These are phyloP conservation scores for Morphnarchus princeps DNA, from an alignment of 2,113 vertebrate species.

Conservation along the genomic window DNA sequence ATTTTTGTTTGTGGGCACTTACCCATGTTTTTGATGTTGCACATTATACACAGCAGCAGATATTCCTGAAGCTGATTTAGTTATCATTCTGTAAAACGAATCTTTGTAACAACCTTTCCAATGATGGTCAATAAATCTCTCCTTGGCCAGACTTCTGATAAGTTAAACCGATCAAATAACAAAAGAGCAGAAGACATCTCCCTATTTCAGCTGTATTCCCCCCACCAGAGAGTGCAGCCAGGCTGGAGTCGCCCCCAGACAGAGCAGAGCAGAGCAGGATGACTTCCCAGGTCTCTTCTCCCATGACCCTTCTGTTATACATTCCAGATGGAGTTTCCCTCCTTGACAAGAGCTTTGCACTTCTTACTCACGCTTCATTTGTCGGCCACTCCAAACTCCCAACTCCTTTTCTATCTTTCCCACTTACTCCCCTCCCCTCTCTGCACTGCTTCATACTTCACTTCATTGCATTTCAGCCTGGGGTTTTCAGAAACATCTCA, in stretches of 20 bases:
- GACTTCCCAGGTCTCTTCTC: rapidly evolving
- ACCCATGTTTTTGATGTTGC: not conserved
- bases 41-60: not conserved
- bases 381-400: not conserved
- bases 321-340: not conserved
- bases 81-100: not conserved
- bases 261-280: not conserved
- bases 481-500: not conserved
- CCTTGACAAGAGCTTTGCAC: not conserved
- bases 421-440: not conserved
- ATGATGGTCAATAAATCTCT: not conserved
- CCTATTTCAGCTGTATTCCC: rapidly evolving
- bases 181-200: not conserved
- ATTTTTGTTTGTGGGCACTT: not conserved
- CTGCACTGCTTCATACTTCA: not conserved
- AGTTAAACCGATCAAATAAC: rapidly evolving
- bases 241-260: not conserved
- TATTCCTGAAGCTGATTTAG: not conserved
- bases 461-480: not conserved
- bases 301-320: rapidly evolving
- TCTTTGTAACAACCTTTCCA: not conserved
- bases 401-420: not conserved
- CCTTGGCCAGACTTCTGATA: too few relatives aligned
- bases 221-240: rapidly evolving
- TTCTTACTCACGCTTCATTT: not conserved